These are phyloP conservation scores for Lissocephala sabroskyi DNA, from an alignment of 2,888 invertebrate genomes.

Conservation along the genomic window DNA sequence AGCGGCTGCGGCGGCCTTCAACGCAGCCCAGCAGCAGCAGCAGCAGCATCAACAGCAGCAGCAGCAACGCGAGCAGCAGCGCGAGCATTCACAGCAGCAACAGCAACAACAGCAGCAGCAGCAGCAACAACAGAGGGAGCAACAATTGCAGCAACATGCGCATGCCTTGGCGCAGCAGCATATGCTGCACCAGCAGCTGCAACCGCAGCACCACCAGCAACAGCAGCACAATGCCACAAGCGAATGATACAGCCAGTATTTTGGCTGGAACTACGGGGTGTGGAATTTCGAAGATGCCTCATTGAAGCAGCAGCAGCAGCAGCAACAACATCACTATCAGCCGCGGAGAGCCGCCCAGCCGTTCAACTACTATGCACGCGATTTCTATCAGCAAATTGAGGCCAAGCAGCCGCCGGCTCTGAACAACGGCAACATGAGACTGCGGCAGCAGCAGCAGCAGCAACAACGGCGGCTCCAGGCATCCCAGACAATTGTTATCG, in stretches of 20 bases:
- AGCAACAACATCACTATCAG: constrained; percentile 21
- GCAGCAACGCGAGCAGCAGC: constrained; percentile 58
- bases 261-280: constrained; percentile 71
- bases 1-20: constrained; percentile 72
- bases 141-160: constrained; percentile 58
- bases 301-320: constrained; percentile 27
- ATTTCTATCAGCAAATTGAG: constrained; percentile 32
- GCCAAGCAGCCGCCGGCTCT: constrained; percentile 12
- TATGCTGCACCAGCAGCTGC: constrained; percentile 51
- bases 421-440: constrained; percentile 20
- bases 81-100: constrained; percentile 48
- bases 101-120: constrained; percentile 50
- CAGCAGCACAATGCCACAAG: constrained; percentile 69
- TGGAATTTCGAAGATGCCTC: constrained; percentile 64
- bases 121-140: constrained; percentile 47
- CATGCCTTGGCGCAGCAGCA: constrained; percentile 51
- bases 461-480: constrained; percentile 1
- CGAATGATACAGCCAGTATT: constrained; percentile 71
- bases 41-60: constrained; percentile 53
- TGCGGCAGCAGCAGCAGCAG: constrained; percentile 42
- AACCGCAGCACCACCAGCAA: constrained; percentile 67
- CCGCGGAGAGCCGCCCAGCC: constrained; percentile 34
- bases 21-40: constrained; percentile 63
- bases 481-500: constrained; percentile 35
- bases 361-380: constrained; percentile 55